These are phyloP conservation scores for Sinonovacula constricta DNA, from an alignment of 1,140 invertebrate genomes.

Conservation along the genomic window DNA sequence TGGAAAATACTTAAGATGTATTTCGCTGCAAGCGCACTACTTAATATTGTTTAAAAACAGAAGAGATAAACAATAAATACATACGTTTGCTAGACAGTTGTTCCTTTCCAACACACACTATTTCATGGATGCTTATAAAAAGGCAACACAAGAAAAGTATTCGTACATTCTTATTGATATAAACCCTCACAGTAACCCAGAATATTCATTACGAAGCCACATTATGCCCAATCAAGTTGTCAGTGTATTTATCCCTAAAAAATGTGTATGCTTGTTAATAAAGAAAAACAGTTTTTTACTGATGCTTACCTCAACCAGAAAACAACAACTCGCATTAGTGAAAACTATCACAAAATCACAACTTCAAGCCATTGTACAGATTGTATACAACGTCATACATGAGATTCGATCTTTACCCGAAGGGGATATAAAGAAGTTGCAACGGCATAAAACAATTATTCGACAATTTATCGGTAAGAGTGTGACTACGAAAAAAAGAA, in stretches of 20 bases:
- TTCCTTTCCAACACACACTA: no score
- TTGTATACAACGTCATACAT: slow-evolving; percentile 24
- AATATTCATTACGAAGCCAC: no score
- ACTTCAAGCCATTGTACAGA: slow-evolving; percentile 10
- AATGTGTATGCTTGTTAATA: background rate
- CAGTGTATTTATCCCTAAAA: slow-evolving; percentile 12
- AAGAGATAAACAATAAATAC: no score
- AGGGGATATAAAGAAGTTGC: slow-evolving; percentile 26
- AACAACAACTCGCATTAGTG: slow-evolving; percentile 23
- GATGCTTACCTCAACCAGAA: background rate
- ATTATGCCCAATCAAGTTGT: slow-evolving; percentile 8
- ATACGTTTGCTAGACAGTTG: no score
- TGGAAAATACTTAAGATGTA: slow-evolving; percentile 38
- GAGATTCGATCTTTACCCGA: background rate
- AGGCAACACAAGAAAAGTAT: slow-evolving; percentile 6
- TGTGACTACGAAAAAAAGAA: no score
- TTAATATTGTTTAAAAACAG: no score
- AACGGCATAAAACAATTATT: slow-evolving; percentile 14
- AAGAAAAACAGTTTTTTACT: slow-evolving; percentile 19
- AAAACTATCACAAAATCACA: slow-evolving; percentile 15
- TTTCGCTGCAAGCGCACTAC: no score
- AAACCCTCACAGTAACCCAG: slow-evolving; percentile 9
- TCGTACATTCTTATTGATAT: slow-evolving; percentile 20
- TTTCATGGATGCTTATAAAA: no score
- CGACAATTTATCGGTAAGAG: slow-evolving; percentile 16